These are phyloP conservation scores for Nothoprocta perdicaria DNA, from an alignment of 2,113 vertebrate species.

Conservation along the genomic window DNA sequence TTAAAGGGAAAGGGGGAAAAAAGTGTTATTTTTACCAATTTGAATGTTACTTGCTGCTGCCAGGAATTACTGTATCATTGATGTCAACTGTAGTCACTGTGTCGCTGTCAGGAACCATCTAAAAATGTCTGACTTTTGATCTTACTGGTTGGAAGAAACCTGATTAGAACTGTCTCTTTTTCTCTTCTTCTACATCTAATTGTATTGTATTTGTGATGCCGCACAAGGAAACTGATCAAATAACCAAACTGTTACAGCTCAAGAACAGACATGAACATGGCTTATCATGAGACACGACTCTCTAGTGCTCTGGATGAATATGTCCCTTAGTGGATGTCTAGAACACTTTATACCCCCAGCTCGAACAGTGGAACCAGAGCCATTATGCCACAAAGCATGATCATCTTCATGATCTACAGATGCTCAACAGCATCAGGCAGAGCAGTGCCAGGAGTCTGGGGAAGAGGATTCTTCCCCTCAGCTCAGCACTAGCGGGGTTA, in stretches of 20 bases:
- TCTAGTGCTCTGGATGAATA: background rate
- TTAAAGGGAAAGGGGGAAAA: background rate
- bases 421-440: background rate
- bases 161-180: background rate
- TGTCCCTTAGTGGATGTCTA: background rate
- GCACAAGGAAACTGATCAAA: background rate
- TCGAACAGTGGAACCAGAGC: background rate
- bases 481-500: background rate
- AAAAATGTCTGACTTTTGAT: background rate
- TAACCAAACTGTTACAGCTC: background rate
- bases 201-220: background rate
- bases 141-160: background rate
- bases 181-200: background rate
- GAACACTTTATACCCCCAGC: background rate
- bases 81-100: background rate
- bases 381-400: background rate
- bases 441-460: background rate
- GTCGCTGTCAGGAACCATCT: background rate
- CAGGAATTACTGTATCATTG: background rate
- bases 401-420: background rate
- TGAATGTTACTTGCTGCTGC: background rate
- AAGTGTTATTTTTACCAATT: background rate
- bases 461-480: background rate
- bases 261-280: background rate
- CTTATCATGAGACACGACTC: background rate